Base-by-base conservation (phyloP, 2,797 vertebrate species). In the Pagetopsis macropterus region DNA sequence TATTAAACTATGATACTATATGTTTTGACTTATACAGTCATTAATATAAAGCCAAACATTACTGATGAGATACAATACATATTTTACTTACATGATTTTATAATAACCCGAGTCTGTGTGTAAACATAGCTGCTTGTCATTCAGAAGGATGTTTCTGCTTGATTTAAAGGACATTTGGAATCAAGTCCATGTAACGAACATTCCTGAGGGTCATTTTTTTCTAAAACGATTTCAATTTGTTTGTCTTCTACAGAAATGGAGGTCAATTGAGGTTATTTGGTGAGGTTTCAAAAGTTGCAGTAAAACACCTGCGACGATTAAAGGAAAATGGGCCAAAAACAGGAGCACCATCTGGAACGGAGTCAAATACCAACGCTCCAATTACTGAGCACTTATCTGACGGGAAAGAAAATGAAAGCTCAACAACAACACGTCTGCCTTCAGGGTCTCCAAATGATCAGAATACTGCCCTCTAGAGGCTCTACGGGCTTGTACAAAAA, bases 381-480 rank as follows among this genome's bases (percentile, higher is more conserved):
- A 33, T 58, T 46, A 64, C 14, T 63, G 52, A 68, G 52, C 48
- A 15, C 16, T 66, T 51, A 48, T 45, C 41, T 45, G 54, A 49
- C 21, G 49, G 12, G 44, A 40, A 37, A 43, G 31, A 46, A 66
- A 37, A 46, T 44, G 9, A 52, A 72, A 55, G 49, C 48, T 54
- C 11, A 62, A 66, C 19, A 66, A 66, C 64, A 67, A 50, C 12
- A 71, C 4, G 43, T 0, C 27, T 31, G 40, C n/a, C 33, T 48
- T 71, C 44, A 49, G 45, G 9, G 17, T 44, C 58, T 21, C 31
- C 8, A 37, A 19, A 64, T 49, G 16, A 15, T 40, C 19, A 31
- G 8, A 37, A 44, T 72, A 16, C 64, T 49, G 62, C 54, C 75
- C 31, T 57, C 56, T 43, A 19, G 45, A 10, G 59, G 46, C 19